These are phyloP conservation scores for Cactoblastis cactorum DNA, from an alignment of 2,888 invertebrate species.

Conservation along the genomic window DNA sequence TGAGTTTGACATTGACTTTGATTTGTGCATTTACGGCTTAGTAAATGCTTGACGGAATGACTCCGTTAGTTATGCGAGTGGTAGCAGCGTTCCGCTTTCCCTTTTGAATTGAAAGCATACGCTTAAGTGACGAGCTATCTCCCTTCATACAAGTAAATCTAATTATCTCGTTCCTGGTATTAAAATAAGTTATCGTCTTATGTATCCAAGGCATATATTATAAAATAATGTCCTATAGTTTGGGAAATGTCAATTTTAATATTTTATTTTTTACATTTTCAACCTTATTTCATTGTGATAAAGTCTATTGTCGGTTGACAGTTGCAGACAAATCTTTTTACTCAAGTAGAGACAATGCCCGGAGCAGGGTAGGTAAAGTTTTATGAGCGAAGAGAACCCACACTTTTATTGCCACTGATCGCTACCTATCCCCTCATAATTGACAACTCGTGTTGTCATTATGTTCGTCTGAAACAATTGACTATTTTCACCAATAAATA, in stretches of 20 bases:
- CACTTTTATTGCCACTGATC: conserved; percentile 75
- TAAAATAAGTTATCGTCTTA: background rate
- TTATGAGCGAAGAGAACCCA: conserved; percentile 70
- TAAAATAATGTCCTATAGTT: conserved; percentile 25
- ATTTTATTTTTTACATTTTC: conserved; percentile 28
- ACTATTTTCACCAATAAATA: conserved; percentile 33
- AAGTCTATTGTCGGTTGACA: conserved; percentile 27
- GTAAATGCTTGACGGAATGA: conserved; percentile 54
- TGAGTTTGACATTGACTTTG: conserved; percentile 78
- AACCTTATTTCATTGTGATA: conserved; percentile 43
- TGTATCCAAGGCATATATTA: background rate
- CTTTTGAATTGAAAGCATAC: background rate
- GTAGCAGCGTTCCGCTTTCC: conserved; percentile 4
- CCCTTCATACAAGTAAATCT: background rate
- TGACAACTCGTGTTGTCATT: conserved; percentile 73
- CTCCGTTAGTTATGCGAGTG: conserved; percentile 29
- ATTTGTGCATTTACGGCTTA: conserved; percentile 74
- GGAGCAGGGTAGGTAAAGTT: conserved; percentile 70
- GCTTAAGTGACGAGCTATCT: background rate
- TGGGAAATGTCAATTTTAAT: conserved; percentile 16
- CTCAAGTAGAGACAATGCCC: conserved; percentile 56
- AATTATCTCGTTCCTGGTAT: background rate
- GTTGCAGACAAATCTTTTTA: conserved; percentile 33
- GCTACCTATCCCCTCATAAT: conserved; percentile 77
- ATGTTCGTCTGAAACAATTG: conserved; percentile 67